These are phyloP conservation scores for Anoplolepis gracilipes DNA, from an alignment of 1,140 invertebrate genomes.

Conservation along the genomic window DNA sequence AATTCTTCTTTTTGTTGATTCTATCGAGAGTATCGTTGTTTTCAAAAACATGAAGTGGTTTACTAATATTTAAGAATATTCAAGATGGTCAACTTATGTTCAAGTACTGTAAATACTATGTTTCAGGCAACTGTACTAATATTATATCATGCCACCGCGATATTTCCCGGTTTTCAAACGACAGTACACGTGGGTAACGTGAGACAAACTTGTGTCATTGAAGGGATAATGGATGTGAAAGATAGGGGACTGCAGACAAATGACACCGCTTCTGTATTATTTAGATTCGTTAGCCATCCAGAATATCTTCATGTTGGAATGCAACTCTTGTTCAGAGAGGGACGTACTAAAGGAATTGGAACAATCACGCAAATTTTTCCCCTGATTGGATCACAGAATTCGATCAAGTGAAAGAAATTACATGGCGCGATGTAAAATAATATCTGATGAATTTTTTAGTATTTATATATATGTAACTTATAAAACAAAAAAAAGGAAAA, in stretches of 20 bases:
- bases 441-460: constrained; percentile 3
- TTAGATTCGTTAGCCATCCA: constrained; percentile 95
- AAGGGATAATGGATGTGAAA: constrained; percentile 88
- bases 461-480: constrained; percentile 40
- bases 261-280: constrained; percentile 94
- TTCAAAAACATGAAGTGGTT: not conserved
- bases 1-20: constrained; percentile 12
- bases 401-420: constrained; percentile 38
- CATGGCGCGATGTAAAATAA: constrained; percentile 21
- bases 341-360: constrained; percentile 95
- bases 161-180: constrained; percentile 96
- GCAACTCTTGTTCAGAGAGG: constrained; percentile 95
- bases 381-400: constrained; percentile 79
- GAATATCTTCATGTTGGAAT: constrained; percentile 97
- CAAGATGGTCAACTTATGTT: not conserved
- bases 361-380: constrained; percentile 95
- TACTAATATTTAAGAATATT: constrained; percentile 30
- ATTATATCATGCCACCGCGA: constrained; percentile 93
- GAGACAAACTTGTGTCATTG: constrained; percentile 96
- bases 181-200: constrained; percentile 98
- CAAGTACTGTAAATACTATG: constrained; percentile 1
- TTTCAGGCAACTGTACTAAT: constrained; percentile 94
- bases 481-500: not conserved
- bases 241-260: constrained; percentile 90
- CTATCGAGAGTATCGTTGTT: not conserved